Evolutionary conservation across 2,797 vertebrate genomes (phyloP), one percentile per base, ranked within the genome.

Genomic region (Myiotriccus ornatus): DNA sequence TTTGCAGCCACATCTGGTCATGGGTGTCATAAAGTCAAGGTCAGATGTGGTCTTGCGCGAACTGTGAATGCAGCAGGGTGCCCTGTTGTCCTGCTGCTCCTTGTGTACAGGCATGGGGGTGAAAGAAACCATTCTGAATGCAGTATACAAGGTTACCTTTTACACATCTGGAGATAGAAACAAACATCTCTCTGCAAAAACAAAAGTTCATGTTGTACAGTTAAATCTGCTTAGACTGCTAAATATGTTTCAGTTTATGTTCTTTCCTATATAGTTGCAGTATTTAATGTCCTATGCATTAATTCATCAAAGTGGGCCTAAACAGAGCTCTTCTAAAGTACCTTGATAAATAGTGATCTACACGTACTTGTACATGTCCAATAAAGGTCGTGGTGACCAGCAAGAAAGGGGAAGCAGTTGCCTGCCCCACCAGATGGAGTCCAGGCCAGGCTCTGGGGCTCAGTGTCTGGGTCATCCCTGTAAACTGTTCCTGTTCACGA

Each of bases 41-140:
- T 62, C 1, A 5, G 47, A 47, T 34, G 44, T 35, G 37, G 21
- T 53, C 23, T 65, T 53, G n/a, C 75, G 39, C 50, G 35, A 71
- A 14, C 41, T 68, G 21, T 50, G 49, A 64, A 70, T 0, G 9
- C 34, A 41, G 21, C 19, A 67, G 34, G 14, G 37, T 39, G 20
- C 22, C 43, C 57, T 35, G 43, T 68, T 77, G 7, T 81, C 57
- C 41, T 32, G 23, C 55, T 71, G 37, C 30, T 87, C 30, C 52
- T 67, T 2, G 0, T 9, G 7, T n/a, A 22, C 21, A 49, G 80
- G 21, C 19, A 10, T 0, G 1, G 32, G 7, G 7, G 5, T 46
- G 27, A 32, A 60, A 89, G 67, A 35, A 89, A 34, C 7, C 16
- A 30, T 25, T 90, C 3, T 69, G 41, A 89, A 73, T 16, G 7